Percentiles rank a stretch among this genome's conserved stretches.
Evolutionary conservation across 2,797 vertebrate species (phyloP).

Genomic region (Atherinosoma microstoma): DNA sequence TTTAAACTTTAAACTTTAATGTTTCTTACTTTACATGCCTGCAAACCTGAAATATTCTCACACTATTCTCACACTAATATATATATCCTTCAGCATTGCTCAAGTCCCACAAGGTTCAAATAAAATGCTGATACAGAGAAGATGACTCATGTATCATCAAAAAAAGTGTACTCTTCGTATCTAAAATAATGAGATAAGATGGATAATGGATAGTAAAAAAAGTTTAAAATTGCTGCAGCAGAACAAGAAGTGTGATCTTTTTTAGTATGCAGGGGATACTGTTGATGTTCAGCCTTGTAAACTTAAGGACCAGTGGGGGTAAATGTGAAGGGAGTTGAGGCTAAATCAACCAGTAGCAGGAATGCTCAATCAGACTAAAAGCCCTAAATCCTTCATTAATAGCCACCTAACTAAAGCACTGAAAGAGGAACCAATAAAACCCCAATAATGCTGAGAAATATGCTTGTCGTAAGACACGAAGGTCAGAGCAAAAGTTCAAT

Average conservation of each 20-base stretch:
- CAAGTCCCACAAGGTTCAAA: background rate
- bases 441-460: conserved; percentile 9
- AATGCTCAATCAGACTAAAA: conserved; percentile 45
- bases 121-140: background rate
- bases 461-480: background rate
- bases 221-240: background rate
- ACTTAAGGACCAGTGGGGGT: background rate
- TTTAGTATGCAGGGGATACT: background rate
- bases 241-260: background rate
- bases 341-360: conserved; percentile 48
- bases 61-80: background rate
- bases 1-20: conserved; percentile 11
- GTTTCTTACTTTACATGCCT: conserved; percentile 15
- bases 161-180: background rate
- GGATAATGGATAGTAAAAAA: background rate
- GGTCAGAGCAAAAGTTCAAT: conserved; percentile 13
- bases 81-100: background rate
- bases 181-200: background rate
- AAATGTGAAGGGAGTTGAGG: background rate
- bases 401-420: conserved; percentile 22
- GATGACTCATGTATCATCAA: conserved; percentile 5
- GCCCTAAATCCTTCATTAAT: conserved; percentile 47
- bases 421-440: background rate
- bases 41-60: background rate
- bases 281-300: background rate